Evolutionary conservation across 2,797 vertebrate genomes (phyloP), one percentile per base, ranked within the genome.

Genomic region (Poecilia velifera): DNA sequence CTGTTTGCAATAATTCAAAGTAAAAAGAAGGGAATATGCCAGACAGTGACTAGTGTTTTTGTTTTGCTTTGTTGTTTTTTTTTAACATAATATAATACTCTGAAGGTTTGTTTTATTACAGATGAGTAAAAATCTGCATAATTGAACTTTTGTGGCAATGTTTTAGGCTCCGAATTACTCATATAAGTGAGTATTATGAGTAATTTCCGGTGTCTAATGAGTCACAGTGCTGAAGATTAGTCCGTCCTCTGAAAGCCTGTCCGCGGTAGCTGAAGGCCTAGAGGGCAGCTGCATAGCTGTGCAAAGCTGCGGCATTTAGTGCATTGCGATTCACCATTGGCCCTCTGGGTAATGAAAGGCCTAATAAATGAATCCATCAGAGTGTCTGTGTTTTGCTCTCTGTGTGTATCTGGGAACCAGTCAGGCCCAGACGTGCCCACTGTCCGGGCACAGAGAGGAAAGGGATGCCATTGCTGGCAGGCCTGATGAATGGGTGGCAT

Each of bases 331-430:
- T 96, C 95, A 95, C 95, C 93, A 94, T 91, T 92, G 94, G 86
- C 95, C 95, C 93, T 92, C 84, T 90, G 94, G 95, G 95, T 96
- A 96, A 96, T 95, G 94, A 95, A 96, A 95, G 94, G 92, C 93
- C 95, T 96, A 95, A 96, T 96, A 96, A 96, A 96, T 96, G 95
- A 96, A 96, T 95, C 93, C 94, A 95, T 96, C 95, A 95, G 94
- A 92, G 94, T 94, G 94, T 94, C 92, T 93, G 91, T 92, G 90
- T 94, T 94, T 91, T 89, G 91, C 91, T 94, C 90, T 90, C 86
- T 89, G 93, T 93, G 94, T 95, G 93, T 95, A 93, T 95, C 91
- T 92, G 92, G 93, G 93, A 95, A 94, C 94, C 93, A 93, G 94
- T 95, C 92, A 91, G 94, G 92, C 94, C 94, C 91, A 93, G 92